Conservation (phyloP, 2,888 invertebrate genomes). For the Platycnemis pennipes region DNA sequence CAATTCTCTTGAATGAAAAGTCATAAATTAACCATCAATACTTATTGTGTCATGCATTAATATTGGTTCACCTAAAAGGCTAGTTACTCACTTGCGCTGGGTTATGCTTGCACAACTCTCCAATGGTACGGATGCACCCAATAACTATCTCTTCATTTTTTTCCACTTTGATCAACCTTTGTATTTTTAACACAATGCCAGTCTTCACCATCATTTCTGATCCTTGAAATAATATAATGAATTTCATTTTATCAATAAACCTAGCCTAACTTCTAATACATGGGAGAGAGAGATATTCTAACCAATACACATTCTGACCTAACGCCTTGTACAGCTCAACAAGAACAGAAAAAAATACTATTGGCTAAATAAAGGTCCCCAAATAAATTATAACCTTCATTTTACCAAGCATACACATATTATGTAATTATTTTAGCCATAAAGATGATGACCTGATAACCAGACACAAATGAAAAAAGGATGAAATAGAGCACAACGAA, state of each 20-base stretch:
- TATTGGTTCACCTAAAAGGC: neutral
- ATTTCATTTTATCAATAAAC: neutral
- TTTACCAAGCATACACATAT: too few relatives aligned
- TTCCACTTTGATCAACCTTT: slow-evolving; percentile 88
- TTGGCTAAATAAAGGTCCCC: too few relatives aligned
- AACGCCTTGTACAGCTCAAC: too few relatives aligned
- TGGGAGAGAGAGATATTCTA: too few relatives aligned
- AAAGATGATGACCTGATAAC: too few relatives aligned
- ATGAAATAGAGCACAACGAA: too few relatives aligned
- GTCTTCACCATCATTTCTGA: slow-evolving; percentile 85
- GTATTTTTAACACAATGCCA: slow-evolving; percentile 85
- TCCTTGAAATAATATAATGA: slow-evolving; percentile 71
- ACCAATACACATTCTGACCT: too few relatives aligned
- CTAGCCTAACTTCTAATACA: neutral
- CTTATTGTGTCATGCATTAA: neutral
- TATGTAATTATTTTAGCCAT: too few relatives aligned
- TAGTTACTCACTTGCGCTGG: slow-evolving; percentile 80
- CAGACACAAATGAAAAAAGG: too few relatives aligned
- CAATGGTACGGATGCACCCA: slow-evolving; percentile 87
- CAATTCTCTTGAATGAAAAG: neutral
- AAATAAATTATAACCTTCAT: too few relatives aligned
- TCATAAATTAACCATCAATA: neutral
- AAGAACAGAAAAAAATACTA: too few relatives aligned
- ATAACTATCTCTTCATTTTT: slow-evolving; percentile 88
- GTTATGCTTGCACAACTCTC: slow-evolving; percentile 90